These are phyloP conservation scores for Pegoplata infirma DNA, from an alignment of 2,888 invertebrate species.

Conservation along the genomic window DNA sequence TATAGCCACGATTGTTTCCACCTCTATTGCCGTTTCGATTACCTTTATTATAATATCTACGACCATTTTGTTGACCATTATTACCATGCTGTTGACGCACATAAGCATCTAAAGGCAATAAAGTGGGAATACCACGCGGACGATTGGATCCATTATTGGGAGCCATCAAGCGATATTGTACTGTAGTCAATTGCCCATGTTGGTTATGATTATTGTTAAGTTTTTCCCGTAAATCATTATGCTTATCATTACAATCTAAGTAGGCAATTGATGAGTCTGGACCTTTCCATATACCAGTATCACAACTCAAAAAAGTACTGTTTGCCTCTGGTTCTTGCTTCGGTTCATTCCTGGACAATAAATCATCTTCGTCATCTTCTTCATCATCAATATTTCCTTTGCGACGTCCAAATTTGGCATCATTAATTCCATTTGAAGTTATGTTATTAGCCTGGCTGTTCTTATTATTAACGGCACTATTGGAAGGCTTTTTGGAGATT, in stretches of 20 bases:
- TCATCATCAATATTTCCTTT: slow-evolving; percentile 49
- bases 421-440: not conserved
- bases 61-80: slow-evolving; percentile 21
- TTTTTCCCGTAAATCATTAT: slow-evolving; percentile 61
- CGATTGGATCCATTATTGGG: slow-evolving; percentile 66
- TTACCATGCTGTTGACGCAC: slow-evolving; percentile 13
- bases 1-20: slow-evolving; percentile 1
- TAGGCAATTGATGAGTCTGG: slow-evolving; percentile 61
- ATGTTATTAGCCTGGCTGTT: not conserved
- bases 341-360: slow-evolving; percentile 9
- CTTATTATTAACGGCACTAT: not conserved
- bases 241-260: slow-evolving; percentile 31
- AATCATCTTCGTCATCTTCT: slow-evolving; percentile 45
- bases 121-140: slow-evolving; percentile 67
- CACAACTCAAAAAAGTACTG: not conserved
- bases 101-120: slow-evolving; percentile 61
- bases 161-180: slow-evolving; percentile 64
- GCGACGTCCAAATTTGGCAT: slow-evolving; percentile 58
- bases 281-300: slow-evolving; percentile 60
- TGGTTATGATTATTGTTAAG: slow-evolving; percentile 32
- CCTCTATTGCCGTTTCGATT: not conserved
- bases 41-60: slow-evolving; percentile 7
- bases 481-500: slow-evolving; percentile 39
- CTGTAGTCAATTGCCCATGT: slow-evolving; percentile 4
- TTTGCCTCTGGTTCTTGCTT: slow-evolving; percentile 9